Evolutionary conservation across 2,113 vertebrate genomes (phyloP).

Genomic region (Pedetes capensis): DNA sequence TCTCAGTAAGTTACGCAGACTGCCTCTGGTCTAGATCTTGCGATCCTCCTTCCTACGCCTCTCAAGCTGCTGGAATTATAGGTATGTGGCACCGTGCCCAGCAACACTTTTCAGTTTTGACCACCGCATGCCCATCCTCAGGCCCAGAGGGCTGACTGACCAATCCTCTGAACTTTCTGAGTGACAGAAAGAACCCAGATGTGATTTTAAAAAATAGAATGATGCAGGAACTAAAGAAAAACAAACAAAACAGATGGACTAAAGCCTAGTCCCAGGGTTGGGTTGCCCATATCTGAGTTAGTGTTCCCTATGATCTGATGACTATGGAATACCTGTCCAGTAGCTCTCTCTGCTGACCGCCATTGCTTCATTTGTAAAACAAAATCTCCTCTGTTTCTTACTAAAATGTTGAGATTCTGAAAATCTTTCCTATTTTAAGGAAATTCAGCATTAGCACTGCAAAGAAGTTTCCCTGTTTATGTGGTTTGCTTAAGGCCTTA

Average conservation of each 20-base stretch:
- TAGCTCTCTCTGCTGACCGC: no score
- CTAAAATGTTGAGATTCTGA: not conserved
- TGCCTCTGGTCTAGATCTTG: no score
- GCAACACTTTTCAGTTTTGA: no score
- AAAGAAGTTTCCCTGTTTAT: not conserved
- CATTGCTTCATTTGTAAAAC: not conserved
- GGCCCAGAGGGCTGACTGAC: not conserved
- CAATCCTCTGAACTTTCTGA: not conserved
- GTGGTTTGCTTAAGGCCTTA: no score
- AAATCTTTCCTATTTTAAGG: not conserved
- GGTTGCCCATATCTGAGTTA: not conserved
- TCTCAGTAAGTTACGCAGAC: no score
- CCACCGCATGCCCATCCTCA: no score
- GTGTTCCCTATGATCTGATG: no score
- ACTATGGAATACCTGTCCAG: no score
- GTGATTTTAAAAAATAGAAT: not conserved
- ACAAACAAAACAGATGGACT: not conserved
- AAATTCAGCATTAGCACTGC: not conserved
- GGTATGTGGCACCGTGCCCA: no score
- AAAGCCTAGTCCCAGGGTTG: not conserved
- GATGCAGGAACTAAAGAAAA: not conserved
- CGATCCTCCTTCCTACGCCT: no score
- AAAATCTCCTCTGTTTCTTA: not conserved
- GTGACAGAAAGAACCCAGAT: not conserved
- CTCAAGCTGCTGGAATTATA: no score